A percentile compares a stretch with the other conserved stretches of the same genome.
Conservation (phyloP, 2,113 vertebrate species). For the Psittacara wagleri region DNA sequence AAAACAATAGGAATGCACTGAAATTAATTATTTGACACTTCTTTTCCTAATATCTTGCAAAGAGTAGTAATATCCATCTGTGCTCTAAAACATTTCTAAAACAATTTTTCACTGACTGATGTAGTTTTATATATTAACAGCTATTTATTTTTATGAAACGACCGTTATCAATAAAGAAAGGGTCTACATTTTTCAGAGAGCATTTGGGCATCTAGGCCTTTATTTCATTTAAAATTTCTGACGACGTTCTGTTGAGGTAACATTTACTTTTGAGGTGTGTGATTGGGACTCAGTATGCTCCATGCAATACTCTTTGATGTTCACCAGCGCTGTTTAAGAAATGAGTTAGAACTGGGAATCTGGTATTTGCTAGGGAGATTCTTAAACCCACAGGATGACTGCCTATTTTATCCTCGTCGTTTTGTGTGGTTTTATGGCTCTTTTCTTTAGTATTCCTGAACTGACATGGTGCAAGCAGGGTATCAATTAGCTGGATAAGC, state of each 20-base stretch:
- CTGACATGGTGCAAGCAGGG: slow-evolving; percentile 5
- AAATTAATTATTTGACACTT: slow-evolving; percentile 19
- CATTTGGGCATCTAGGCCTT: slow-evolving; percentile 32
- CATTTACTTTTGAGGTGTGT: slow-evolving; percentile 71
- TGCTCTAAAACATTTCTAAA: neutral
- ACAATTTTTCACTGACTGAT: neutral
- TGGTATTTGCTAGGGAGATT: slow-evolving; percentile 56
- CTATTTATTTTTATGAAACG: neutral
- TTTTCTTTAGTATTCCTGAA: slow-evolving; percentile 23
- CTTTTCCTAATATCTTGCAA: neutral
- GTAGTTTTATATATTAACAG: neutral
- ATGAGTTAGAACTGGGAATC: slow-evolving; percentile 46
- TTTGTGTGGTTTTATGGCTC: neutral
- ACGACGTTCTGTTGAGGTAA: slow-evolving; percentile 53
- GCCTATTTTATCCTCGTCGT: neutral
- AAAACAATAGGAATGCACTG: neutral
- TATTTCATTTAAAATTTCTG: slow-evolving; percentile 64
- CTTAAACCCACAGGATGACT: slow-evolving; percentile 23
- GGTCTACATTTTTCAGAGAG: slow-evolving; percentile 1
- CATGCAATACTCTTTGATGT: slow-evolving; percentile 63
- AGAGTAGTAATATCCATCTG: neutral
- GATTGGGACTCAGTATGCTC: slow-evolving; percentile 67
- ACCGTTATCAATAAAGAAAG: neutral
- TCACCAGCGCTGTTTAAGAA: slow-evolving; percentile 66
- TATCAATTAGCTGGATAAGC: slow-evolving; percentile 33